Conservation (phyloP, 92 coral and sea anemone species). For the Umimayanthus chanpuru region DNA sequence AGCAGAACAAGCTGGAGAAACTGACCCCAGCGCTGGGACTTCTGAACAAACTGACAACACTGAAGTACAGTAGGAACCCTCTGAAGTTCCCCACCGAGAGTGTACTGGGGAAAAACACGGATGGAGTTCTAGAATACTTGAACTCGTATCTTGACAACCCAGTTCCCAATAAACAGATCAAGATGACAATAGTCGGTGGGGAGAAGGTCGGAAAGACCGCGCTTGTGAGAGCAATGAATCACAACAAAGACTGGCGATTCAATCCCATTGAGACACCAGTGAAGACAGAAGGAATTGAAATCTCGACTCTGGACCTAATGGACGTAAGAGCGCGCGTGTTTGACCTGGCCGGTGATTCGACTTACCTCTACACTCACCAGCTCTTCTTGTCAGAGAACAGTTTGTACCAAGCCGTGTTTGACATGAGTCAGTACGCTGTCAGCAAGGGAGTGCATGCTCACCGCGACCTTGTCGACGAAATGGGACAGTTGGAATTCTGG, state of each 20-base stretch:
- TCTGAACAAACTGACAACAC: slow-evolving; percentile 65
- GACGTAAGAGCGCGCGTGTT: slow-evolving; percentile 70
- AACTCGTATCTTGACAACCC: slow-evolving; percentile 80
- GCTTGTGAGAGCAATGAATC: slow-evolving; percentile 62
- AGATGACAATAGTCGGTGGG: slow-evolving; percentile 78
- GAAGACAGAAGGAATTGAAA: slow-evolving; percentile 71
- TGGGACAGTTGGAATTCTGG: slow-evolving; percentile 82
- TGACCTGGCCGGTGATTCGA: slow-evolving; percentile 78
- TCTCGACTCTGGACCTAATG: slow-evolving; percentile 65
- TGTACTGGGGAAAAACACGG: slow-evolving; percentile 70
- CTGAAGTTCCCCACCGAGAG: slow-evolving; percentile 76
- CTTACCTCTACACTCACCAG: slow-evolving; percentile 63
- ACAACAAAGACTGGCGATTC: slow-evolving; percentile 69
- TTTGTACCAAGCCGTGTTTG: slow-evolving; percentile 80
- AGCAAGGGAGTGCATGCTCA: slow-evolving; percentile 61
- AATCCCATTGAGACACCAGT: slow-evolving; percentile 54
- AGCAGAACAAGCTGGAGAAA: slow-evolving; percentile 75
- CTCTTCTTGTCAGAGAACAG: slow-evolving; percentile 84
- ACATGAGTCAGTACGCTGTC: slow-evolving; percentile 78
- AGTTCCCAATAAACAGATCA: slow-evolving; percentile 79
- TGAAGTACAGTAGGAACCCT: slow-evolving; percentile 63
- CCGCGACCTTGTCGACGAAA: slow-evolving; percentile 58
- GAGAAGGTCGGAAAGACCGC: slow-evolving; percentile 78
- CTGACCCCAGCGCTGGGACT: slow-evolving; percentile 80
- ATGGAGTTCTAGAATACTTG: slow-evolving; percentile 70